Evolutionary conservation across 2,797 vertebrate genomes (phyloP).

Genomic region (Poecile montanus): DNA sequence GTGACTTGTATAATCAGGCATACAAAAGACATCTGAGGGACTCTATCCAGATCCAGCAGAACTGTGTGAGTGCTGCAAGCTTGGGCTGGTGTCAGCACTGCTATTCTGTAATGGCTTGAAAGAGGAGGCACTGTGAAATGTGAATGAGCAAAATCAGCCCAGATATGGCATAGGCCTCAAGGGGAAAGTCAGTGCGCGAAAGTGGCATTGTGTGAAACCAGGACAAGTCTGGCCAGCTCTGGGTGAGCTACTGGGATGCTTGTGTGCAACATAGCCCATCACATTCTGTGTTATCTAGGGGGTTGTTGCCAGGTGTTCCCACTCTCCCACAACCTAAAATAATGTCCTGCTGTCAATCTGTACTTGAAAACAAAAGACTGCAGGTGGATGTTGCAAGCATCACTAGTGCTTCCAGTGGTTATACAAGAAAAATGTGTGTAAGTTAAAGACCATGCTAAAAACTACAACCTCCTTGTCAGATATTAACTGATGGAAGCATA

Average conservation of each 20-base stretch:
- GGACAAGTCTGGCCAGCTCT: not conserved
- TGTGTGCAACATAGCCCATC: not conserved
- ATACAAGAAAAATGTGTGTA: fast-evolving
- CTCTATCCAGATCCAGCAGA: not conserved
- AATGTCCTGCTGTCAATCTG: fast-evolving
- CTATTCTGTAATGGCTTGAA: not conserved
- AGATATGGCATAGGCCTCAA: not conserved
- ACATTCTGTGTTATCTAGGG: not conserved
- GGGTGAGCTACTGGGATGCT: not conserved
- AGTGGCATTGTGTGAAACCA: not conserved
- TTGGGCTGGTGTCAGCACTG: not conserved
- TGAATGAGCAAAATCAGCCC: not conserved
- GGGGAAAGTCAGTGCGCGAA: not conserved
- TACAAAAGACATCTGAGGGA: not conserved
- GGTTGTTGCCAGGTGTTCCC: not conserved
- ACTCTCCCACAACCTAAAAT: not conserved
- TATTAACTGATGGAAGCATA: not conserved
- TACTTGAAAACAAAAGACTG: not conserved
- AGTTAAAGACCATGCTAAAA: not conserved
- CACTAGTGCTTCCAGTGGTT: not conserved
- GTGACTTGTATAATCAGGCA: not conserved
- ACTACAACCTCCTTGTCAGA: not conserved
- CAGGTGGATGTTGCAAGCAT: not conserved
- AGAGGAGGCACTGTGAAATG: not conserved
- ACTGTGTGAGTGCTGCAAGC: not conserved